A percentile compares a stretch with the other conserved stretches of the same genome.
phyloP scores from a whole-genome alignment of 2,797 vertebrate genomes.

The Thalassophryne amazonica region DNA sequence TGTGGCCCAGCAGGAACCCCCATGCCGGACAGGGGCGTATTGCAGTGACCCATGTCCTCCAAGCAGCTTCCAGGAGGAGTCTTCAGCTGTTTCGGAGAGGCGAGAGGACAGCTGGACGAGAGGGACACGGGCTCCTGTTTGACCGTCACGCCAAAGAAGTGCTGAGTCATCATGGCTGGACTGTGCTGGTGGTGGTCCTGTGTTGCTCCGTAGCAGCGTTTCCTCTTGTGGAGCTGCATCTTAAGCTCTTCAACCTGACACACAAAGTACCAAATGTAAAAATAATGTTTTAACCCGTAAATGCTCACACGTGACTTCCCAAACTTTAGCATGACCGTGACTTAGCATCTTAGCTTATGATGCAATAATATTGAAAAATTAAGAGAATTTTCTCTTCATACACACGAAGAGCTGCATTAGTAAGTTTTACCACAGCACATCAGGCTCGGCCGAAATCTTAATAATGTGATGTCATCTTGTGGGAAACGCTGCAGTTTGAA shows the following conservation, averaged over 20 bases:
- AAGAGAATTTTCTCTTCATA: too few species aligned
- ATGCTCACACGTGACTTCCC: too few species aligned
- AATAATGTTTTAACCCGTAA: too few species aligned
- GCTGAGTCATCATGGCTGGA: slow-evolving; percentile 76
- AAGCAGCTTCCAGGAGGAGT: slow-evolving; percentile 70
- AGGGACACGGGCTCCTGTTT: slow-evolving; percentile 86
- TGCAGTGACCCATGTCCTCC: slow-evolving; percentile 77
- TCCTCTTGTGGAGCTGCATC: slow-evolving; percentile 93
- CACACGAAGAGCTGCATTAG: too few species aligned
- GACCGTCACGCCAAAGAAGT: slow-evolving; percentile 85
- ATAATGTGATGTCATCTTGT: too few species aligned
- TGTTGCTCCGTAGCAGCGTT: slow-evolving; percentile 75
- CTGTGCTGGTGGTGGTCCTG: slow-evolving; percentile 83
- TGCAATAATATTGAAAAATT: too few species aligned
- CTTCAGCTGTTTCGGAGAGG: slow-evolving; percentile 81
- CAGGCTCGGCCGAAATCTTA: too few species aligned
- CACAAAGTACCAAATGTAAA: neutral
- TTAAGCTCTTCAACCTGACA: slow-evolving; percentile 87
- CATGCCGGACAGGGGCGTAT: slow-evolving; percentile 60
- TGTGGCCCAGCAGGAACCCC: slow-evolving; percentile 57
- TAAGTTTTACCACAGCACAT: too few species aligned
- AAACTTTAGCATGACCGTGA: too few species aligned
- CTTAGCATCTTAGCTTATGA: too few species aligned
- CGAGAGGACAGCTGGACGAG: slow-evolving; percentile 88
- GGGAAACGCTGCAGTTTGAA: too few species aligned